phyloP scores from a whole-genome alignment of 2,113 vertebrate genomes.

The Xenus cinereus region DNA sequence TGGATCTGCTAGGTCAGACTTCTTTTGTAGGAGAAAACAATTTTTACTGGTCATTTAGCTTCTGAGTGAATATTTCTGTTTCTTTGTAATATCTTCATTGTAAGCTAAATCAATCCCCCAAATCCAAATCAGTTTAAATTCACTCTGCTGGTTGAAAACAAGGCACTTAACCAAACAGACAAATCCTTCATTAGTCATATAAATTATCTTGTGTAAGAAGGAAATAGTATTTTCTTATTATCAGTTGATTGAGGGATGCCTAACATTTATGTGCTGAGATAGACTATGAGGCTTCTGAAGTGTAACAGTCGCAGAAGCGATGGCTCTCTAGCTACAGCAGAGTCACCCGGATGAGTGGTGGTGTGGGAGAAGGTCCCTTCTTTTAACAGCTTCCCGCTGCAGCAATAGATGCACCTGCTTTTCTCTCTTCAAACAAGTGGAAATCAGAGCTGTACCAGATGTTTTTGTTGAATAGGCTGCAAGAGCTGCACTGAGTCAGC shows the following conservation, averaged over 20 bases:
- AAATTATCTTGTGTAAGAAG: background rate
- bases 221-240: background rate
- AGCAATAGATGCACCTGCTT: slow-evolving; percentile 3
- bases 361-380: background rate
- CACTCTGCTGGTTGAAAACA: background rate
- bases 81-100: background rate
- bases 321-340: background rate
- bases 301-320: background rate
- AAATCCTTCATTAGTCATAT: background rate
- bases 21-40: background rate
- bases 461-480: slow-evolving; percentile 27
- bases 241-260: background rate
- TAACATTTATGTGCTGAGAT: background rate
- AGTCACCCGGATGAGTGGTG: background rate
- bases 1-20: background rate
- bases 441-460: slow-evolving; percentile 48
- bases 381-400: background rate
- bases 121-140: background rate
- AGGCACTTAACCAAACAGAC: background rate
- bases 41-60: background rate
- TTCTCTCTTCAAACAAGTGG: slow-evolving; percentile 27
- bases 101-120: background rate
- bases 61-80: background rate
- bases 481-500: slow-evolving; percentile 30
- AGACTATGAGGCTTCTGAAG: background rate